Conservation (phyloP, 2,113 vertebrate genomes). For the Epinephelus lanceolatus region DNA sequence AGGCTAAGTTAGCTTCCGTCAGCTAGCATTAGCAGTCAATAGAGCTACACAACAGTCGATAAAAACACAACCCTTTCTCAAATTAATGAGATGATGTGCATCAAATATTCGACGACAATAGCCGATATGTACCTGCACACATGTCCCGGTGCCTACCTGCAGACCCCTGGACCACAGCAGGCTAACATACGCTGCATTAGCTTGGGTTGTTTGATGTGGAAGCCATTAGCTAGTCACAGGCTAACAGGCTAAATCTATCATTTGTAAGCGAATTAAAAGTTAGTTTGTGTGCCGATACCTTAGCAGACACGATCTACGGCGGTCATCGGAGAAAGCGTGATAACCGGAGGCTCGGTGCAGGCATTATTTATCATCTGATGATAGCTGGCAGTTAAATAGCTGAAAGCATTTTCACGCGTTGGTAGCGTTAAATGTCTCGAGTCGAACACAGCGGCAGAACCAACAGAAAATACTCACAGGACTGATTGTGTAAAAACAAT, state of each 20-base stretch:
- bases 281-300: not conserved
- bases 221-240: conserved; percentile 43
- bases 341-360: not conserved
- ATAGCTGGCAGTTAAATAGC: conserved; percentile 40
- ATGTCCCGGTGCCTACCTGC: conserved; percentile 4
- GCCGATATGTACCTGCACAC: not conserved
- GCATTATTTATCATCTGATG: conserved; percentile 18
- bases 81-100: not conserved
- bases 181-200: conserved; percentile 50
- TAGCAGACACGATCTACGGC: not conserved
- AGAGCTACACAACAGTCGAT: not conserved
- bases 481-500: conserved; percentile 15
- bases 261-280: conserved; percentile 35
- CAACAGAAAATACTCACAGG: conserved; percentile 76
- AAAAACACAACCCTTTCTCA: not conserved
- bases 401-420: conserved; percentile 63
- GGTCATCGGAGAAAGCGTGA: not conserved
- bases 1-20: not conserved
- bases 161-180: conserved; percentile 21
- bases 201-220: conserved; percentile 48
- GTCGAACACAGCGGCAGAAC: conserved; percentile 33
- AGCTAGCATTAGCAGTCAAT: not conserved
- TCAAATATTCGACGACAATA: not conserved
- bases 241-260: conserved; percentile 21
- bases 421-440: conserved; percentile 65